Evolutionary conservation across 1,140 invertebrate species (phyloP).

Genomic region (Bombus picipes): DNA sequence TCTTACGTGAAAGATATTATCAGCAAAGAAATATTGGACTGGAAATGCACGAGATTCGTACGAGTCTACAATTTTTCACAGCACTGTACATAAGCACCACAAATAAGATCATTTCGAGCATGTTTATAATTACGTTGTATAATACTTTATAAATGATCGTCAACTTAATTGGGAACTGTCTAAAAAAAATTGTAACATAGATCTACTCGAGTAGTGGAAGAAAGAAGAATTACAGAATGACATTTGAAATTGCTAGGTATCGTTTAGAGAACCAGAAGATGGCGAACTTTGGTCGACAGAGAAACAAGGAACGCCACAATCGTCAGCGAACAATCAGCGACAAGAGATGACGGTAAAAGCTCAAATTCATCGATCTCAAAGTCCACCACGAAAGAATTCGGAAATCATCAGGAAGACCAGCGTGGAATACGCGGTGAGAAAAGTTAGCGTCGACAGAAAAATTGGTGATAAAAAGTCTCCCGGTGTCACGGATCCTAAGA

Average conservation of each 20-base stretch:
- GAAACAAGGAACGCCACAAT: constrained; percentile 68
- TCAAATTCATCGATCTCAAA: constrained; percentile 82
- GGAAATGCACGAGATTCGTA: background rate
- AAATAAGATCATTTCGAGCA: constrained; percentile 1
- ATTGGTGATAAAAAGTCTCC: constrained; percentile 65
- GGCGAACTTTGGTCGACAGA: constrained; percentile 75
- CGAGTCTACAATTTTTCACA: background rate
- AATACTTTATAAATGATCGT: background rate
- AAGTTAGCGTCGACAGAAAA: constrained; percentile 77
- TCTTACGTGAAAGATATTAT: background rate
- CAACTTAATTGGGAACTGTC: background rate
- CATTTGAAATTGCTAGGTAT: constrained; percentile 58
- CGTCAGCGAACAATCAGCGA: constrained; percentile 69
- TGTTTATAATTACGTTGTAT: constrained; percentile 22
- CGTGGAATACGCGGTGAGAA: constrained; percentile 75
- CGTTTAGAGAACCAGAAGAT: constrained; percentile 75
- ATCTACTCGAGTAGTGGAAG: background rate
- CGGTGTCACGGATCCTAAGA: constrained; percentile 68
- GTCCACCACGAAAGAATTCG: constrained; percentile 76
- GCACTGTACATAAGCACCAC: constrained; percentile 36
- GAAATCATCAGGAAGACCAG: constrained; percentile 73
- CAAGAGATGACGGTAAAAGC: constrained; percentile 82
- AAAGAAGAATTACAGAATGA: background rate
- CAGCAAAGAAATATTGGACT: background rate
- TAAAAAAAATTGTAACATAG: background rate